Evolutionary conservation across 2,113 vertebrate genomes (phyloP).

Genomic region (Heterochromis multidens): DNA sequence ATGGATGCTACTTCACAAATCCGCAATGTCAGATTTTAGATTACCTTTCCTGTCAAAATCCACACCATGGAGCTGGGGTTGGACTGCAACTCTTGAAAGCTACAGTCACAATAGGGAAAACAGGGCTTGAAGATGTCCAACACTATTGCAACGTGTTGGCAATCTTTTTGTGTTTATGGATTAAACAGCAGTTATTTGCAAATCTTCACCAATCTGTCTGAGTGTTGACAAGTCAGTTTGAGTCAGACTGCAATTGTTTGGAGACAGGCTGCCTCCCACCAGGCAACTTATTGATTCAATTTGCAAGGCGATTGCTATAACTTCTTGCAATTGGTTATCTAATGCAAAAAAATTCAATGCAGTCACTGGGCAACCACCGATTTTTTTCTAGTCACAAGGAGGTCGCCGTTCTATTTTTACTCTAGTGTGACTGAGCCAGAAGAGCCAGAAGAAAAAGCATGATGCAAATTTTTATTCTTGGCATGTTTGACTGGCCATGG

Average conservation of each 20-base stretch:
- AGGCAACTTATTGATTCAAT: neutral
- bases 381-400: neutral
- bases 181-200: neutral
- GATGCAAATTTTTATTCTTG: neutral
- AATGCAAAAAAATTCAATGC: rapidly evolving
- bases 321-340: neutral
- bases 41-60: neutral
- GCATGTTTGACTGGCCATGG: neutral
- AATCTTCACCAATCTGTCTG: neutral
- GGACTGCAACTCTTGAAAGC: neutral
- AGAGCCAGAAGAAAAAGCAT: neutral
- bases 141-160: neutral
- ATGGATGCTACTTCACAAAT: neutral
- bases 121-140: neutral
- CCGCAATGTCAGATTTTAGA: neutral
- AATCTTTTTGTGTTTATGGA: no score
- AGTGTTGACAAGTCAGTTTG: neutral
- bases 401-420: neutral
- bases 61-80: neutral
- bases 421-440: neutral
- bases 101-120: neutral
- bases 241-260: neutral
- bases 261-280: rapidly evolving
- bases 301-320: neutral
- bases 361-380: rapidly evolving